These are phyloP conservation scores for Ceratosolen fusciceps DNA, from an alignment of 1,140 invertebrate genomes.

Conservation along the genomic window DNA sequence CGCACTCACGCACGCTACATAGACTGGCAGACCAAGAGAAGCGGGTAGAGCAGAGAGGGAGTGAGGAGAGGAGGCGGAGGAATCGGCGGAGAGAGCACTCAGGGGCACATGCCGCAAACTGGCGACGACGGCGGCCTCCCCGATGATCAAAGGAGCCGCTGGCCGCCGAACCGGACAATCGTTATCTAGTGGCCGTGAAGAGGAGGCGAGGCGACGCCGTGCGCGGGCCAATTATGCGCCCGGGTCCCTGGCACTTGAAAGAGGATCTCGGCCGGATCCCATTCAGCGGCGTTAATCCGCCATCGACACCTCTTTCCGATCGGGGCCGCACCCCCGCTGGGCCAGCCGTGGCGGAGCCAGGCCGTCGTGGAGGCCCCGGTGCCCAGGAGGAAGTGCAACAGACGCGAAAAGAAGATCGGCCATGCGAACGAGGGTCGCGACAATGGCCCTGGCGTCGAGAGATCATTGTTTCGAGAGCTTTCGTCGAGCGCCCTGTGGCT, in stretches of 20 bases:
- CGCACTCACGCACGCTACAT: too few relatives aligned
- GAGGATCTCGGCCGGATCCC: slow-evolving; percentile 20
- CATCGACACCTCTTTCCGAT: slow-evolving; percentile 45
- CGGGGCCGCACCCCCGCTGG: slow-evolving; percentile 18
- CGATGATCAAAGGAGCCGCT: slow-evolving; percentile 51
- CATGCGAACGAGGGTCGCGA: slow-evolving; percentile 21
- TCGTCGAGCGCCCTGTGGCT: slow-evolving; percentile 11
- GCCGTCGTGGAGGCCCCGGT: neutral
- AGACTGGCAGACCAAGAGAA: too few relatives aligned
- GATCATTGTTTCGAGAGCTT: slow-evolving; percentile 27
- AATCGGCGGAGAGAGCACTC: too few relatives aligned
- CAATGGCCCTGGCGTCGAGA: slow-evolving; percentile 11
- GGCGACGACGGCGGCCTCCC: neutral
- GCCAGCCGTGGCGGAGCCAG: slow-evolving; percentile 7
- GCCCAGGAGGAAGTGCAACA: slow-evolving; percentile 13
- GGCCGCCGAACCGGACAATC: slow-evolving; percentile 53
- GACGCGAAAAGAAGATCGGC: slow-evolving; percentile 24
- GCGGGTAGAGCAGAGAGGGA: too few relatives aligned
- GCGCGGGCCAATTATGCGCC: slow-evolving; percentile 29
- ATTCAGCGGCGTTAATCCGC: slow-evolving; percentile 40
- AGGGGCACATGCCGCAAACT: neutral
- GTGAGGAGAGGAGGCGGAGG: too few relatives aligned
- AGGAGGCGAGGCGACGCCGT: slow-evolving; percentile 21
- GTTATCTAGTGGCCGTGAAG: slow-evolving; percentile 57
- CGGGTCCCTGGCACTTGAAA: slow-evolving; percentile 7